Conservation (phyloP, 1,140 invertebrate species). For the Papilio helenus region DNA sequence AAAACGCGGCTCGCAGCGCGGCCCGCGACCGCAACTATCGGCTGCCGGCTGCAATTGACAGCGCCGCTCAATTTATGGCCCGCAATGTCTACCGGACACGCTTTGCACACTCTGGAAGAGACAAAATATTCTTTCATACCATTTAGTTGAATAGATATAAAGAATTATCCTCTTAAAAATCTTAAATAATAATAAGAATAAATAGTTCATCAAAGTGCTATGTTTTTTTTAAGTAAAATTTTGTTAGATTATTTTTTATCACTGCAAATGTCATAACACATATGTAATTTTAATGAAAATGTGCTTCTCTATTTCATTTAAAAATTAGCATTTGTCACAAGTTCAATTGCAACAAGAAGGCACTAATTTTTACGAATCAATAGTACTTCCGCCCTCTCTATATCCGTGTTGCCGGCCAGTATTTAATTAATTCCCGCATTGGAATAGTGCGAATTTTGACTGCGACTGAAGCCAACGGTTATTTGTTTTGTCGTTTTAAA, state of each 20-base stretch:
- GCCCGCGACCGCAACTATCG: constrained; percentile 77
- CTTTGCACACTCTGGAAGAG: constrained; percentile 47
- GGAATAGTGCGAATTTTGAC: constrained; percentile 81
- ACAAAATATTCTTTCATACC: constrained; percentile 3
- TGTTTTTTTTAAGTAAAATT: no score
- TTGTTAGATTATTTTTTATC: no score
- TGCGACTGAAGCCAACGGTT: constrained; percentile 75
- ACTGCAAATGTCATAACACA: no score
- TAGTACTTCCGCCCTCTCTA: constrained; percentile 47
- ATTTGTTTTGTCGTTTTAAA: constrained; percentile 81
- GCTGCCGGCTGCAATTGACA: constrained; percentile 79
- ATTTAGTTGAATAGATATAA: neutral
- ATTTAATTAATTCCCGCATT: constrained; percentile 81
- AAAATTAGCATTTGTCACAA: no score
- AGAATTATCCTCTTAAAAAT: neutral
- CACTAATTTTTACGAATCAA: neutral
- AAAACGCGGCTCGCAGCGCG: constrained; percentile 47
- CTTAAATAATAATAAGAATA: neutral
- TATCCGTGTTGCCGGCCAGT: constrained; percentile 49
- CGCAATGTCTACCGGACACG: constrained; percentile 67
- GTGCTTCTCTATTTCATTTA: no score
- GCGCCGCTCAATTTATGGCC: constrained; percentile 78
- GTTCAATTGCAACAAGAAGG: neutral
- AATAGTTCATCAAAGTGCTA: no score
- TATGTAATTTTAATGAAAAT: no score